Evolutionary conservation across 2,888 invertebrate species (phyloP).

Genomic region (Dicranocentrus wangi): DNA sequence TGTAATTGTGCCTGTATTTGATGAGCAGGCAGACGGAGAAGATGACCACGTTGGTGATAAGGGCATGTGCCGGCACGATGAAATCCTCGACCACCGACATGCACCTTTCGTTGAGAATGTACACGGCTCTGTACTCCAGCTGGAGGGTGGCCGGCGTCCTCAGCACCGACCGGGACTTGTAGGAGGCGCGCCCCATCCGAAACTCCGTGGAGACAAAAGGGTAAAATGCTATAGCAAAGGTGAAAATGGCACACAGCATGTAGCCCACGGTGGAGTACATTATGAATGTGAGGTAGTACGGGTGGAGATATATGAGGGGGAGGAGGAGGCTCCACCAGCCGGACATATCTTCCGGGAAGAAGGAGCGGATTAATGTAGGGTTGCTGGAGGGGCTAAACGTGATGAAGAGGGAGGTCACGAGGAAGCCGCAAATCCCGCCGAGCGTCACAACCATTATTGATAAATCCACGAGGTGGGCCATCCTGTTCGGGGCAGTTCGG

Average conservation of each 20-base stretch:
- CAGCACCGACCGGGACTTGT: neutral
- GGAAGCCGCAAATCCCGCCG: too few relatives aligned
- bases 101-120: neutral
- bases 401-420: too few relatives aligned
- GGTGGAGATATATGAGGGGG: too few relatives aligned
- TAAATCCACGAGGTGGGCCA: too few relatives aligned
- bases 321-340: too few relatives aligned
- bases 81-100: neutral
- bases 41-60: neutral
- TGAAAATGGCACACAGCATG: neutral
- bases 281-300: too few relatives aligned
- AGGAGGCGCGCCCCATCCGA: neutral
- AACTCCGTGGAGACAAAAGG: slow-evolving; percentile 26
- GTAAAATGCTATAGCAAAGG: slow-evolving; percentile 7
- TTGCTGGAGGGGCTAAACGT: too few relatives aligned
- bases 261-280: neutral
- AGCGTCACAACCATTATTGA: too few relatives aligned
- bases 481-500: too few relatives aligned
- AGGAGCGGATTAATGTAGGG: too few relatives aligned
- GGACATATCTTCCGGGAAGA: too few relatives aligned
- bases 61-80: slow-evolving; percentile 22
- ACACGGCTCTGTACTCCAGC: slow-evolving; percentile 19
- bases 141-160: neutral
- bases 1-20: neutral
- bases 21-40: slow-evolving; percentile 4